Percentiles rank a stretch among this genome's conserved stretches.
These are phyloP conservation scores for Cygnus atratus DNA, from an alignment of 2,113 vertebrate genomes.

Conservation along the genomic window DNA sequence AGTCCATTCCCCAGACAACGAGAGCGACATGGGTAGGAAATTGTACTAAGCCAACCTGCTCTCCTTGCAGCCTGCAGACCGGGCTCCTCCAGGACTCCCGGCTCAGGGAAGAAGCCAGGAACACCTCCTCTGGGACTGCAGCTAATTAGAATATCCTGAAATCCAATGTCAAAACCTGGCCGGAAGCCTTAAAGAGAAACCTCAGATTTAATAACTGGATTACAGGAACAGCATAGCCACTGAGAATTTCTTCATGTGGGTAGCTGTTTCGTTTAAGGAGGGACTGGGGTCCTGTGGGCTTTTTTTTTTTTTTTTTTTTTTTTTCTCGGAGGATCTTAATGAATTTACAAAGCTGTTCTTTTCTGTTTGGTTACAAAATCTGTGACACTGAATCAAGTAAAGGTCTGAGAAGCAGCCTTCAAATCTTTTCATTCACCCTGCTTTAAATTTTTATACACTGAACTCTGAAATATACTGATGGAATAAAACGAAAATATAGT, in stretches of 20 bases:
- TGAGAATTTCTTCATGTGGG: not conserved
- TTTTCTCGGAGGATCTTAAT: not conserved
- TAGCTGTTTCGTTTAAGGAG: not conserved
- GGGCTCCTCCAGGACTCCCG: constrained; percentile 47
- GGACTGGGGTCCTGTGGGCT: not conserved
- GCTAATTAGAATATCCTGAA: constrained; percentile 47
- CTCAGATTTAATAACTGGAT: not conserved
- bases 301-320: not conserved
- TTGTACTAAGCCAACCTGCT: not conserved
- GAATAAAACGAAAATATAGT: constrained; percentile 19
- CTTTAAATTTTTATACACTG: not conserved
- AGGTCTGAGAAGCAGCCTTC: not conserved
- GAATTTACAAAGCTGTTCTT: not conserved
- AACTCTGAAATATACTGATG: not conserved
- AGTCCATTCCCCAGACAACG: constrained; percentile 24
- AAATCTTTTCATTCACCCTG: not conserved
- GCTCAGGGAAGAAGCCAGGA: constrained; percentile 42
- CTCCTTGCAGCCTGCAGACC: constrained; percentile 37
- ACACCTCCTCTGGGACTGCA: not conserved
- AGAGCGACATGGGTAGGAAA: not conserved
- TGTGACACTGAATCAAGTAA: not conserved
- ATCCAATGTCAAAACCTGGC: constrained; percentile 67
- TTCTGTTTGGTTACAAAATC: not conserved
- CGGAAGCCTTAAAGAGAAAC: constrained; percentile 44
- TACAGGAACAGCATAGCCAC: not conserved